These are phyloP conservation scores for Eupsilia transversa DNA, from an alignment of 2,888 invertebrate species.

Conservation along the genomic window DNA sequence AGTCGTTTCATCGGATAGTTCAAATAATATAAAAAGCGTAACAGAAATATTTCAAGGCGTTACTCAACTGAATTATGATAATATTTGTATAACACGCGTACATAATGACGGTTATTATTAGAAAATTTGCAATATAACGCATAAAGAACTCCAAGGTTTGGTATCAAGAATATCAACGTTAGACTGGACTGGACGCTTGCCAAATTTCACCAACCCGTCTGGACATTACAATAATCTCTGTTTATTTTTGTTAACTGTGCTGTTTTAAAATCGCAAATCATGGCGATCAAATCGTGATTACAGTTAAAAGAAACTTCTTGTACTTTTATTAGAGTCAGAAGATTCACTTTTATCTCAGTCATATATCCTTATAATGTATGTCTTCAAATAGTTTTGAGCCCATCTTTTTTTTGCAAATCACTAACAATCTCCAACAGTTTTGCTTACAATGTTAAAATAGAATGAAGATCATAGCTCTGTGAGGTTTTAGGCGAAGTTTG, in stretches of 20 bases:
- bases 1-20: constrained; percentile 17
- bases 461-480: constrained; percentile 28
- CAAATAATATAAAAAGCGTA: constrained; percentile 43
- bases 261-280: constrained; percentile 74
- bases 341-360: constrained; percentile 34
- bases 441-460: constrained; percentile 38
- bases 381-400: constrained; percentile 28
- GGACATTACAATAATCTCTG: constrained; percentile 77
- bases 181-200: constrained; percentile 77
- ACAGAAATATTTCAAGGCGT: constrained; percentile 60
- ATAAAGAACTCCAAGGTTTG: constrained; percentile 80
- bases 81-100: constrained; percentile 57
- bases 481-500: neutral
- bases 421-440: constrained; percentile 24
- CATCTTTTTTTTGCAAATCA: constrained; percentile 44
- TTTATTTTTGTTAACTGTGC: constrained; percentile 77
- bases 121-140: constrained; percentile 72
- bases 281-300: constrained; percentile 63
- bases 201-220: constrained; percentile 77
- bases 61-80: constrained; percentile 56
- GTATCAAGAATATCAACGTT: constrained; percentile 72
- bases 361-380: constrained; percentile 48
- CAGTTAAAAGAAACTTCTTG: constrained; percentile 50
- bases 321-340: constrained; percentile 25
- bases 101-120: constrained; percentile 68